Evolutionary conservation across 2,888 invertebrate species (phyloP).

Genomic region (Hirtodrosophila histrioides): DNA sequence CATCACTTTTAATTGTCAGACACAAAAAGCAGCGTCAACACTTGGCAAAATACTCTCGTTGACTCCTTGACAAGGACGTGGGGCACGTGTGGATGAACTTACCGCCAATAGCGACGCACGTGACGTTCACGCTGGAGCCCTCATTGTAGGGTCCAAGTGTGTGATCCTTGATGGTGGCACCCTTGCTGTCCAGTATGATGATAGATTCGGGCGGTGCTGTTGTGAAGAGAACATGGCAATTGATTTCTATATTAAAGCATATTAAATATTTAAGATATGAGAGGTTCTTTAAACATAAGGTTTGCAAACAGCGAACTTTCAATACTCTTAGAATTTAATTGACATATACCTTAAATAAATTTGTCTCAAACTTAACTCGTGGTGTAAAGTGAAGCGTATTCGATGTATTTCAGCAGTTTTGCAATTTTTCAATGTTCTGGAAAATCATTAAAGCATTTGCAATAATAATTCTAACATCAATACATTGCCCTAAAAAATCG

Average conservation of each 20-base stretch:
- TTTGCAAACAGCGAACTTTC: too few species aligned
- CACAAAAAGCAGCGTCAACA: constrained; percentile 73
- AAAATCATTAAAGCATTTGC: too few species aligned
- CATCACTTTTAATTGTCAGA: constrained; percentile 79
- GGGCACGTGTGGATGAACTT: constrained; percentile 81
- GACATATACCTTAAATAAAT: too few species aligned
- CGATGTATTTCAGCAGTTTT: too few species aligned
- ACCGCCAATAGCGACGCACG: constrained; percentile 94
- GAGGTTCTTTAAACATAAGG: too few species aligned
- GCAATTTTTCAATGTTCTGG: too few species aligned
- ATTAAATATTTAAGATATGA: neutral
- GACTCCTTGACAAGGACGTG: constrained; percentile 22
- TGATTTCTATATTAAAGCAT: constrained; percentile 6
- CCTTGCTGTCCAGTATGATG: constrained; percentile 91
- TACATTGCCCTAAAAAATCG: too few species aligned
- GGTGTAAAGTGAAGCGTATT: too few species aligned
- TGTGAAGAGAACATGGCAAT: constrained; percentile 18
- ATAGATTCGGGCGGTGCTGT: constrained; percentile 93
- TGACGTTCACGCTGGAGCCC: constrained; percentile 91
- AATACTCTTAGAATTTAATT: too few species aligned
- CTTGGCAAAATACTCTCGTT: constrained; percentile 46
- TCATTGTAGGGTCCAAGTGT: constrained; percentile 94
- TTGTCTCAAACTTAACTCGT: too few species aligned
- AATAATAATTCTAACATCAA: too few species aligned
- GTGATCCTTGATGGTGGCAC: constrained; percentile 90